phyloP scores from a whole-genome alignment of 2,797 vertebrate genomes.

The Periparus ater region DNA sequence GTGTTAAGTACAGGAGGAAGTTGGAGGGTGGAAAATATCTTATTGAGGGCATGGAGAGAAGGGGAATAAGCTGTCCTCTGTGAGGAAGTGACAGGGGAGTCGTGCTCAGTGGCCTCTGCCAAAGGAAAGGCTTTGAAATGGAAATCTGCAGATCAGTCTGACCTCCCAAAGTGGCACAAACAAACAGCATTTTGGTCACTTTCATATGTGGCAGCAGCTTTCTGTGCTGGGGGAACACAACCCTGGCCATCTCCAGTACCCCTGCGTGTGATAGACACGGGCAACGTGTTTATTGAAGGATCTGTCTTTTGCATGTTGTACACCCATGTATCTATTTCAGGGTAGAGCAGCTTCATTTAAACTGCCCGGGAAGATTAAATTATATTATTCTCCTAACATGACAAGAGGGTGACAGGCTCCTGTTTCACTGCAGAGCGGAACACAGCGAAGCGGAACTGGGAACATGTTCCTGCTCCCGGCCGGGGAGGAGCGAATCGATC shows the following conservation, averaged over 20 bases:
- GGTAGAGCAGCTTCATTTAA: conserved; percentile 62
- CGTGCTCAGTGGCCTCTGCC: rapidly evolving
- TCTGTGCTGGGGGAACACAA: not conserved
- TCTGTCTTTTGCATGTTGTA: conserved; percentile 27
- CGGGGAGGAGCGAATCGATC: not conserved
- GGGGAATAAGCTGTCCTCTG: not conserved
- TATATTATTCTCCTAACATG: conserved; percentile 59
- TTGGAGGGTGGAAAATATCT: not conserved
- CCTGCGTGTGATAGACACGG: rapidly evolving
- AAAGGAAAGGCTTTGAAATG: not conserved
- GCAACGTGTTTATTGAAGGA: not conserved
- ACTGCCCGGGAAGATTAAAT: conserved; percentile 60
- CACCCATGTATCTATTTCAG: conserved; percentile 59
- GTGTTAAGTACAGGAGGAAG: not conserved
- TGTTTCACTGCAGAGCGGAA: not conserved
- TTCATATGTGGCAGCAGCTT: not conserved
- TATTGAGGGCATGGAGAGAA: not conserved
- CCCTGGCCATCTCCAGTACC: not conserved
- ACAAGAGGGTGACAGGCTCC: conserved; percentile 2
- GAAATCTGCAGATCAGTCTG: not conserved
- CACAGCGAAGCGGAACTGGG: conserved; percentile 42
- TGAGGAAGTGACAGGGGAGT: not conserved
- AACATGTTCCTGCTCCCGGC: conserved; percentile 9
- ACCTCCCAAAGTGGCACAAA: not conserved
- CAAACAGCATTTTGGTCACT: not conserved